These are phyloP conservation scores for Apodemia zela DNA, from an alignment of 2,888 invertebrate species.

Conservation along the genomic window DNA sequence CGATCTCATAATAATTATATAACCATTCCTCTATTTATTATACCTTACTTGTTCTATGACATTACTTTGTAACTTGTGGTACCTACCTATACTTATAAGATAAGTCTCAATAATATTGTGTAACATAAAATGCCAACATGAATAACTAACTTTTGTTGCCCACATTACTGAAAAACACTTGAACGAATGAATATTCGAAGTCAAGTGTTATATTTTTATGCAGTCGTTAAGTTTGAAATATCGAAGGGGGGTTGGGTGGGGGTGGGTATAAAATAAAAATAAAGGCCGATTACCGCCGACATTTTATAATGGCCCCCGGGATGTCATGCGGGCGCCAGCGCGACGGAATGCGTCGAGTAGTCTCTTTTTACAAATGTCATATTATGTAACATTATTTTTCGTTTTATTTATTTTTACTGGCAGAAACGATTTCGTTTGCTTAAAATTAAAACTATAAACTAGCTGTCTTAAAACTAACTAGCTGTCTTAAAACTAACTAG, in stretches of 20 bases:
- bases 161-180: conserved; percentile 21
- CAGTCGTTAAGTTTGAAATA: conserved; percentile 79
- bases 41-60: too few relatives aligned
- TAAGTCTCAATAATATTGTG: not conserved
- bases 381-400: conserved; percentile 20
- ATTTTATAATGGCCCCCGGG: conserved; percentile 76
- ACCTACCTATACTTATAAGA: too few relatives aligned
- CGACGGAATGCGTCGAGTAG: conserved; percentile 43
- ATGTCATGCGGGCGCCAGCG: conserved; percentile 76
- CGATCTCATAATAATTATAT: too few relatives aligned
- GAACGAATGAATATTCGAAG: conserved; percentile 45
- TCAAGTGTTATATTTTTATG: conserved; percentile 73
- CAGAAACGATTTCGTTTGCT: too few relatives aligned
- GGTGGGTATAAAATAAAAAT: conserved; percentile 74
- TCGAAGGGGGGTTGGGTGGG: conserved; percentile 45
- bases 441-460: too few relatives aligned
- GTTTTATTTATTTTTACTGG: conserved; percentile 12
- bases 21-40: too few relatives aligned
- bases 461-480: too few relatives aligned
- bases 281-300: conserved; percentile 77
- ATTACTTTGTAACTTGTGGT: not conserved
- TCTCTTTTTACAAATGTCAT: conserved; percentile 23
- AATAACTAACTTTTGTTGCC: not conserved
- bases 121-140: not conserved
- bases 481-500: too few relatives aligned